Evolutionary conservation across 2,113 vertebrate species (phyloP).

Genomic region (Xiphophorus hellerii): DNA sequence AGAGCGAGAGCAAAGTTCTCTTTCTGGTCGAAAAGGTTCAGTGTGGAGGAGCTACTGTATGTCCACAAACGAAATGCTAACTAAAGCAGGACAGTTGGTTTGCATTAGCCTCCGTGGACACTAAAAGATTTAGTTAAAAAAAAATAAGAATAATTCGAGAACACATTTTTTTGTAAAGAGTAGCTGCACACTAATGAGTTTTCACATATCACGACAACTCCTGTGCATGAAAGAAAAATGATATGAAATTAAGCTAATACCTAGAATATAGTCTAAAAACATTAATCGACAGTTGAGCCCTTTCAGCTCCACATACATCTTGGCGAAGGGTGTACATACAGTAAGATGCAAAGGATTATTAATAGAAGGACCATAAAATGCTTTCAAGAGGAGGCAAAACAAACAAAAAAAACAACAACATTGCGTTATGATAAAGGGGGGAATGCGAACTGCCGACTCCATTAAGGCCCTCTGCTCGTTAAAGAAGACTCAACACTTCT

Average conservation of each 20-base stretch:
- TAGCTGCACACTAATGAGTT: conserved; percentile 42
- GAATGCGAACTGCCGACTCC: conserved; percentile 34
- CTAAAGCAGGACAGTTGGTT: conserved; percentile 13
- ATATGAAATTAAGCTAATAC: conserved; percentile 54
- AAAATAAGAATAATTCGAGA: conserved; percentile 3
- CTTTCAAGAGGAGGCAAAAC: conserved; percentile 15
- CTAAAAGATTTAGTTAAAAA: conserved; percentile 18
- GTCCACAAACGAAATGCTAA: background rate
- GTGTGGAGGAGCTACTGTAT: background rate
- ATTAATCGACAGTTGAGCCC: conserved; percentile 39
- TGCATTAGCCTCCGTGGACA: conserved; percentile 11
- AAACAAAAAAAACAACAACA: conserved; percentile 19
- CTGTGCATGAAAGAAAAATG: conserved; percentile 24
- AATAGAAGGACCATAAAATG: conserved; percentile 32
- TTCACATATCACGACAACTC: conserved; percentile 47
- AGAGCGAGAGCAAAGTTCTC: conserved; percentile 26
- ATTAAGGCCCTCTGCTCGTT: conserved; percentile 49
- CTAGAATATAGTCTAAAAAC: conserved; percentile 57
- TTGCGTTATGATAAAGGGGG: conserved; percentile 27
- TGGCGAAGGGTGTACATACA: background rate
- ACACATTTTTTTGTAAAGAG: conserved; percentile 15
- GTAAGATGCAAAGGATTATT: conserved; percentile 34
- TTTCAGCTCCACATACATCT: conserved; percentile 13
- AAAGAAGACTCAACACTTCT: conserved; percentile 29
- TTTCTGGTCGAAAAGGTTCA: conserved; percentile 28